Evolutionary conservation across 2,113 vertebrate species (phyloP), one percentile per base, ranked within the genome.

Genomic region (Bucco capensis): DNA sequence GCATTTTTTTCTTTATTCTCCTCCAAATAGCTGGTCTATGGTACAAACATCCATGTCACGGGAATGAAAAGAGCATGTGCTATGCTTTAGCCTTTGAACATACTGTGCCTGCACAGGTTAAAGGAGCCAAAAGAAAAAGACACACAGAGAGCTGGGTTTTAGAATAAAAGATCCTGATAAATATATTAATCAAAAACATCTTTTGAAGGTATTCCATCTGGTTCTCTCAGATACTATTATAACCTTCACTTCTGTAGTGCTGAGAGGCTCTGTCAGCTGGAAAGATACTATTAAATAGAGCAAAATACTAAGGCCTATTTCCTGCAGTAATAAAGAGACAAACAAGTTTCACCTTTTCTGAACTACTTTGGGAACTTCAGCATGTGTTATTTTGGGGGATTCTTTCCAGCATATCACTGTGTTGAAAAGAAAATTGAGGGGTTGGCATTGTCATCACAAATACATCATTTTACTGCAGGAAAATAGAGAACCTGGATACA

Each of bases 1-100:
- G 40, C 19, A 51, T 67, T 83, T 93, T 89, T 88, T 95, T 47
- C 89, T 95, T 96, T 88, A 91, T 94, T 92, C 47, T 89, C 60
- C 42, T 92, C 82, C 74, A 89, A 80, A 93, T 50, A 73, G n/a
- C 51, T 87, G 38, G 91, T 92, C 65, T 93, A 44, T 66, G 40
- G 71, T 47, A 58, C 85, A 90, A 89, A 49, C 24, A 56, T 60
- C 78, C 51, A 76, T 83, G 58, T 49, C 67, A 70, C 4, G 3
- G 61, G 56, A 95, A 85, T 77, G 66, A 94, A 96, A 96, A 82
- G 44, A 78, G 62, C 24, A 28, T 31, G 51, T 60, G 49, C 42
- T 95, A 37, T 91, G 75, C 89, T 95, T 75, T 56, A 71, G 58
- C 65, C 69, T 91, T 74, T 56, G 62, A 69, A 73, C 47, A 16